Percentiles rank a stretch among this genome's conserved stretches.
These are phyloP conservation scores for Cyrtorhinus lividipennis DNA, from an alignment of 1,140 invertebrate genomes.

Conservation along the genomic window DNA sequence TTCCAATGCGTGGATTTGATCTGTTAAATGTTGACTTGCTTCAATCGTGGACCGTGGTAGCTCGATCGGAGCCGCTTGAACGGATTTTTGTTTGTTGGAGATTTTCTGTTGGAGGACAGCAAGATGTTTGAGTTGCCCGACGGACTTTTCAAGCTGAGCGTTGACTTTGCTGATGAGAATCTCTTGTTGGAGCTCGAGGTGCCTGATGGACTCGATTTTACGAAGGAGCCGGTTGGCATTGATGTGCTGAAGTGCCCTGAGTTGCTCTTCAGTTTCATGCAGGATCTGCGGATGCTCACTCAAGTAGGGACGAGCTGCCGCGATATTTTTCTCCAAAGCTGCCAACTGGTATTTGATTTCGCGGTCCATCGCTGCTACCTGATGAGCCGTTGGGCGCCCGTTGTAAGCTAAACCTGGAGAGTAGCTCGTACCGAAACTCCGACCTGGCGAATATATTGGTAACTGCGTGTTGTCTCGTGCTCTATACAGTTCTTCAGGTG, in stretches of 20 bases:
- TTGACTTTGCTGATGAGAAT: neutral
- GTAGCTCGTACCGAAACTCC: too few relatives aligned
- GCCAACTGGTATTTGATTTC: neutral
- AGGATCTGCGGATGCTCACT: neutral
- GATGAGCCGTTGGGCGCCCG: too few relatives aligned
- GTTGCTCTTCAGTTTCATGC: neutral
- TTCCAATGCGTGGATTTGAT: neutral
- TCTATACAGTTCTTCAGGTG: too few relatives aligned
- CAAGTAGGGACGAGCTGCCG: neutral
- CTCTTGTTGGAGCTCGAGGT: neutral
- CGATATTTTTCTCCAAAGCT: neutral
- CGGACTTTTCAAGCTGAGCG: neutral
- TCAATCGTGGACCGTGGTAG: too few relatives aligned
- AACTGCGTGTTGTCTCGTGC: too few relatives aligned
- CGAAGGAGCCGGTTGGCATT: neutral
- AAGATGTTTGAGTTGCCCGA: neutral
- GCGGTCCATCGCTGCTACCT: neutral
- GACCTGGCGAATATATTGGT: too few relatives aligned
- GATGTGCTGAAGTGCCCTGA: neutral
- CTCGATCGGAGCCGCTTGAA: too few relatives aligned
- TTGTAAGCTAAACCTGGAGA: too few relatives aligned
- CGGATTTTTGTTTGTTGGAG: neutral
- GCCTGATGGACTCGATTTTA: neutral
- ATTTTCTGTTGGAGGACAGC: neutral
- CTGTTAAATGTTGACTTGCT: neutral